Evolutionary conservation across 2,797 vertebrate species (phyloP).

Genomic region (Eleutherodactylus coqui): DNA sequence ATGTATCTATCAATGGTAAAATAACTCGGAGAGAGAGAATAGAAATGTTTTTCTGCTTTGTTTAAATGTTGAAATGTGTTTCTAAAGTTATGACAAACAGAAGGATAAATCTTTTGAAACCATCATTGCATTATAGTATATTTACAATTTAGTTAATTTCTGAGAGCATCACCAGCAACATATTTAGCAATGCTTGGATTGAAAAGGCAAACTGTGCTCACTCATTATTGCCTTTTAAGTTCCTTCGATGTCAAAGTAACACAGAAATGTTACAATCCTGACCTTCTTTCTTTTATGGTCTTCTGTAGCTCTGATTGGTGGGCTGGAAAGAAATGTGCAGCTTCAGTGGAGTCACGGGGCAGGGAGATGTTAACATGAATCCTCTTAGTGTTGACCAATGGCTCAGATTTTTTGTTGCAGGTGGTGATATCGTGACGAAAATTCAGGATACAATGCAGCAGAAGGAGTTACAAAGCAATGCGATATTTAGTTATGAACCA

Average conservation of each 20-base stretch:
- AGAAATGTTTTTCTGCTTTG: conserved; percentile 6
- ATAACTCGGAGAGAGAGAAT: neutral
- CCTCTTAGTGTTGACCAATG: no score
- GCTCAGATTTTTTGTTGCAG: no score
- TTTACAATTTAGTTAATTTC: neutral
- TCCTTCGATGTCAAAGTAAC: neutral
- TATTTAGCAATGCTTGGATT: neutral
- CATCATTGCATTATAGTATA: conserved; percentile 20
- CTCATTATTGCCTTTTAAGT: neutral
- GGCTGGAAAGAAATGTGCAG: neutral
- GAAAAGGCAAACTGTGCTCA: neutral
- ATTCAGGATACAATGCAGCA: no score
- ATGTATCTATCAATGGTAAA: conserved; percentile 30
- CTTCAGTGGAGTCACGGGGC: neutral
- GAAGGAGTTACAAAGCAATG: no score
- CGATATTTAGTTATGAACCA: no score
- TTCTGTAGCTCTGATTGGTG: neutral
- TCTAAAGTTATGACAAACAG: conserved; percentile 8
- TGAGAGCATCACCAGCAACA: neutral
- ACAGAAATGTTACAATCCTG: neutral
- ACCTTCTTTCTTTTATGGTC: neutral
- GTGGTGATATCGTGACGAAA: no score
- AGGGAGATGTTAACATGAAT: neutral
- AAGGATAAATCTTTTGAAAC: conserved; percentile 2
- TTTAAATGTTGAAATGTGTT: neutral